A percentile compares a stretch with the other conserved stretches of the same genome.
phyloP scores from a whole-genome alignment of 2,797 vertebrate genomes.

The Moxostoma hubbsi region DNA sequence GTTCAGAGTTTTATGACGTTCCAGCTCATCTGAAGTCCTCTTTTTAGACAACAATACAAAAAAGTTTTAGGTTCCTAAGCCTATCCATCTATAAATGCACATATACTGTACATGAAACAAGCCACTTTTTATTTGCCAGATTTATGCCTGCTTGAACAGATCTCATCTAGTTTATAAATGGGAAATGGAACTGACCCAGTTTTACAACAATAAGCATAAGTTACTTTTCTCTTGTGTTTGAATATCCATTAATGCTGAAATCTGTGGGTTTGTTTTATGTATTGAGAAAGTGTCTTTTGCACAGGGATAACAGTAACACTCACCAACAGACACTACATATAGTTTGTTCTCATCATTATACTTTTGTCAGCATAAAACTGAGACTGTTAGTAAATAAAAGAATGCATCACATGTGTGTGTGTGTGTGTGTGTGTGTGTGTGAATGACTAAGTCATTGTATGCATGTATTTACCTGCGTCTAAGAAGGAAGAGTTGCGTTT shows the following conservation, averaged over 20 bases:
- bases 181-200: not conserved
- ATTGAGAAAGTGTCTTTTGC: not conserved
- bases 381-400: no score
- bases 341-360: not conserved
- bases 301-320: not conserved
- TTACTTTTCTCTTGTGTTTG: not conserved
- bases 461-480: no score
- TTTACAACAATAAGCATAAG: conserved; percentile 41
- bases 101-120: not conserved
- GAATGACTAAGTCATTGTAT: no score
- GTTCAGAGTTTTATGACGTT: no score
- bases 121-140: not conserved
- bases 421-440: no score
- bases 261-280: not conserved
- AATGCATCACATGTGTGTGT: no score
- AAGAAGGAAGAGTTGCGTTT: no score
- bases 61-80: no score
- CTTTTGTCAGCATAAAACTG: no score
- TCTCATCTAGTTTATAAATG: conserved; percentile 17
- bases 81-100: not conserved
- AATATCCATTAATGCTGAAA: not conserved
- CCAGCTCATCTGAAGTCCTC: no score
- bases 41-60: no score
- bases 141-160: conserved; percentile 1
- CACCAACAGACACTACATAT: not conserved